phyloP scores from a whole-genome alignment of 2,888 invertebrate species.

The Aphodius granarius region DNA sequence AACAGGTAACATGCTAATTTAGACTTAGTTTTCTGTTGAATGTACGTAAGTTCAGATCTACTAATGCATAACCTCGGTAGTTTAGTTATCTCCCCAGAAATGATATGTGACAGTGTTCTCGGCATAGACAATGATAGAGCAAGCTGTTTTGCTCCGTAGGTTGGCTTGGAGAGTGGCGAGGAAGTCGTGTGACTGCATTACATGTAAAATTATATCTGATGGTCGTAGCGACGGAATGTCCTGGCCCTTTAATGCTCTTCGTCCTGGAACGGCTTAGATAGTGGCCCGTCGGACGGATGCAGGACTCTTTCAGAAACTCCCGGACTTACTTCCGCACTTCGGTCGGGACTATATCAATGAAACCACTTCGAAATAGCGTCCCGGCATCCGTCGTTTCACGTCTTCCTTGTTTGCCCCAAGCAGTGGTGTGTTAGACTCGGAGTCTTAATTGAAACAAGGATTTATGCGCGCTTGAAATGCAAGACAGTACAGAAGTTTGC shows the following conservation, averaged over 20 bases:
- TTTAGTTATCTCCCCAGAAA: not conserved
- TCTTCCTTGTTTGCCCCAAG: not conserved
- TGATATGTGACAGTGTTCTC: conserved; percentile 11
- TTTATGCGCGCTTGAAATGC: not conserved
- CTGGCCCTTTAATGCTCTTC: not conserved
- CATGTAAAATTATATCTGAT: conserved; percentile 13
- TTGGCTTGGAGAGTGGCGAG: not conserved
- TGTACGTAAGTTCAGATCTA: not conserved
- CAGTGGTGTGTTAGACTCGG: not conserved
- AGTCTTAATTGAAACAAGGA: not conserved
- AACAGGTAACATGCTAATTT: too few relatives aligned
- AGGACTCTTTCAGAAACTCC: not conserved
- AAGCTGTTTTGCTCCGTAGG: conserved; percentile 8
- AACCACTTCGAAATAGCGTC: not conserved
- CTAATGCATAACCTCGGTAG: not conserved
- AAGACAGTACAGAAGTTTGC: too few relatives aligned
- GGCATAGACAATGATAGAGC: conserved; percentile 3
- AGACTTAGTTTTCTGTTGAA: too few relatives aligned
- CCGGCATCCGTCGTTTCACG: not conserved
- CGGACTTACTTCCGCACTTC: not conserved
- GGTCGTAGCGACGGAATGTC: not conserved
- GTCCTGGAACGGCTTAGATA: not conserved
- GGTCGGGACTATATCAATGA: not conserved
- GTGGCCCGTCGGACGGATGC: not conserved
- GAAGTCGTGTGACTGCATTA: not conserved